Conservation (phyloP, 1,140 invertebrate species). For the Leptopilina clavipes region DNA sequence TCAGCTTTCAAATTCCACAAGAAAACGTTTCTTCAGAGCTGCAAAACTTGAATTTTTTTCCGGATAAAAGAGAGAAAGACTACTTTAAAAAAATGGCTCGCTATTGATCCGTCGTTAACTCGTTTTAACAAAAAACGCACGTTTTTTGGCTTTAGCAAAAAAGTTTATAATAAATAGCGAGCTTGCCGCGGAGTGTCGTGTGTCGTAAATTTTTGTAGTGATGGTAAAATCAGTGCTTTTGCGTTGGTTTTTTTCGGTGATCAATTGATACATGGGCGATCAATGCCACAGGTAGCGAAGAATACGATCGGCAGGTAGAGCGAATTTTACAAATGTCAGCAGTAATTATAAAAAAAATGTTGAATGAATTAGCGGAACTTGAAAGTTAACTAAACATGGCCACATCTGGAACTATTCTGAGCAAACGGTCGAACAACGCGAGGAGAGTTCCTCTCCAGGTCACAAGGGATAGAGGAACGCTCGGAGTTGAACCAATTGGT, state of each 20-base stretch:
- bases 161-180: not conserved
- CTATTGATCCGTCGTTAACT: slow-evolving; percentile 9
- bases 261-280: slow-evolving; percentile 49
- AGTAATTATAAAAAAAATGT: slow-evolving; percentile 56
- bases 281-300: slow-evolving; percentile 61
- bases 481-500: slow-evolving; percentile 53
- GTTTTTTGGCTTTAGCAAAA: not conserved
- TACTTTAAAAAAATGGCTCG: slow-evolving; percentile 1
- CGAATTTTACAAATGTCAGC: slow-evolving; percentile 59
- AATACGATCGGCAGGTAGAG: slow-evolving; percentile 62
- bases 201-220: slow-evolving; percentile 42
- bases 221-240: slow-evolving; percentile 22
- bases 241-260: slow-evolving; percentile 44
- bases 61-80: not conserved
- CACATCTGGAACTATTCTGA: slow-evolving; percentile 76
- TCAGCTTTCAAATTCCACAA: slow-evolving; percentile 6
- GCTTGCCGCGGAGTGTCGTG: slow-evolving; percentile 46
- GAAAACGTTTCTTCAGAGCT: slow-evolving; percentile 31
- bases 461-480: slow-evolving; percentile 39
- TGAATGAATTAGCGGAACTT: slow-evolving; percentile 71
- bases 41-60: slow-evolving; percentile 13
- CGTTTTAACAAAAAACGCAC: slow-evolving; percentile 7
- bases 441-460: slow-evolving; percentile 36
- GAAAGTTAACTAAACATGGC: slow-evolving; percentile 74
- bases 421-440: slow-evolving; percentile 53